Conservation (phyloP, 2,113 vertebrate genomes). For the Benthochromis sp. region DNA sequence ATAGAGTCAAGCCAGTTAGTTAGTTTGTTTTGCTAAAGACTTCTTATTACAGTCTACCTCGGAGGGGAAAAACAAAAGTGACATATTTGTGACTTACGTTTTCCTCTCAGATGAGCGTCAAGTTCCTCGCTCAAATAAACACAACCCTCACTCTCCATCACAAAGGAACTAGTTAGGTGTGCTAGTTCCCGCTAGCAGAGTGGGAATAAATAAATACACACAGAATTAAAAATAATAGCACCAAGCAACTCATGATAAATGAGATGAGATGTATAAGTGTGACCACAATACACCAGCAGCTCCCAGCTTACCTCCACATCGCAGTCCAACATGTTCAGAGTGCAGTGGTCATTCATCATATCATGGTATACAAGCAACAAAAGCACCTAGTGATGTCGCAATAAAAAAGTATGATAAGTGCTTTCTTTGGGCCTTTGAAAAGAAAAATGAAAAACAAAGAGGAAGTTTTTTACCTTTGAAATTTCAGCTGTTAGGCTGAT, state of each 20-base stretch:
- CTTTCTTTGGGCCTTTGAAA: not conserved
- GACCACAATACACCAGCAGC: not conserved
- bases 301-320: constrained; percentile 75
- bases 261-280: not conserved
- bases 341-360: constrained; percentile 73
- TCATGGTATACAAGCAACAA: constrained; percentile 80
- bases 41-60: not conserved
- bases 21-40: accelerated
- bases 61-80: accelerated
- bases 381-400: constrained; percentile 50
- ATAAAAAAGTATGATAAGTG: not conserved
- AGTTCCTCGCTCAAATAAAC: constrained; percentile 74
- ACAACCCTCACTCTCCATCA: constrained; percentile 76
- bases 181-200: constrained; percentile 77
- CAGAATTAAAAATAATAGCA: not conserved
- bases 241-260: not conserved
- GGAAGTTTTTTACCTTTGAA: constrained; percentile 76
- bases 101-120: constrained; percentile 73
- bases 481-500: constrained; percentile 73
- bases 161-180: constrained; percentile 66
- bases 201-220: not conserved
- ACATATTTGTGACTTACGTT: constrained; percentile 61
- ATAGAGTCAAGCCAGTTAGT: not conserved
- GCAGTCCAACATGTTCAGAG: constrained; percentile 72
- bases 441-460: not conserved